Base-by-base conservation (phyloP, 2,888 invertebrate species). In the Drosophila subquinaria region DNA sequence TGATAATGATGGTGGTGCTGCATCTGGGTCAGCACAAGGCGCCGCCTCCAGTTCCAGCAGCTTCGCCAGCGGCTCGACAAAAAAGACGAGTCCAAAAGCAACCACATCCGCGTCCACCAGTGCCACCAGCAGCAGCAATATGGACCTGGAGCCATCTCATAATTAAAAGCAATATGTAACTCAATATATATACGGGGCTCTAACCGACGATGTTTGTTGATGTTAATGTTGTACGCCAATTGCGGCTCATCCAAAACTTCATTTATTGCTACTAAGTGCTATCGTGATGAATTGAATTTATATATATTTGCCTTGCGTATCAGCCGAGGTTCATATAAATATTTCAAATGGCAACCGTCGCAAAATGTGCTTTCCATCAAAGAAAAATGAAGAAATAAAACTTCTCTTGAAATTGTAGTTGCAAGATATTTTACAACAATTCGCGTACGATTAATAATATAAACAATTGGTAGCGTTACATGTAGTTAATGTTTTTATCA, bases 281-380 rank as follows among this genome's bases (percentile, higher is more conserved):
- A 64, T 67, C 56, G 84, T 74, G 75, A 66, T 87, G 69, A 67
- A 72, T 82, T 77, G 64, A 82, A 76, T 73, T 70, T 67, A 23
- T 23, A 47, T 45, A 36, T 57, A 47, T 42, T 59, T 53, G 62
- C 43, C 64, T 43, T 36, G 55, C 71, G 42, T 51, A 61, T 75
- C 73, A 64, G 67, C 47, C 47, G 50, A 43, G 62, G 60, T 63
- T 63, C 53, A 48, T 63, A 33, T 35, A 50, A 40, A 40, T 35
- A 50, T 43, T 56, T 61, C 36, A 57, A 59, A 43, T 53, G 48
- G 52, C 43, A 69, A 67, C 43, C 50, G 65, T 74, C 60, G 73
- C 76, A 51, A 53, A 64, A 60, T 56, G 71, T 75, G 80, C 70
- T 76, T 76, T 63, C 80, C 80, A 76, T 66, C 55, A 59, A 69